These are phyloP conservation scores for Micromys minutus DNA, from an alignment of 2,113 vertebrate genomes.

Conservation along the genomic window DNA sequence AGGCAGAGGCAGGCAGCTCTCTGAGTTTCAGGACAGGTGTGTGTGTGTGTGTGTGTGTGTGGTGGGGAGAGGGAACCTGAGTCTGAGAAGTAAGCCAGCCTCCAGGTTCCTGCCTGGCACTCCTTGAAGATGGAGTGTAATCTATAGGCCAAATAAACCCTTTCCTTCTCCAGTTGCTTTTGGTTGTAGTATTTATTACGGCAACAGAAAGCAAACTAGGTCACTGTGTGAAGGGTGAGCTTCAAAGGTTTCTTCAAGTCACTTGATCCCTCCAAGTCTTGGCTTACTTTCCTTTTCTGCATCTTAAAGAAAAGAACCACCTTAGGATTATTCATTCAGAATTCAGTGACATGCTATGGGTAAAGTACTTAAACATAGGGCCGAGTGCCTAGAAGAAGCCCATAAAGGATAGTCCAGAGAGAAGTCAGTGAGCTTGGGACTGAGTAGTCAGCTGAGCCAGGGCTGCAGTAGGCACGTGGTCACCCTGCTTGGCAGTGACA, in stretches of 20 bases:
- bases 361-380: neutral
- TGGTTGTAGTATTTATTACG: neutral
- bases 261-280: neutral
- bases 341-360: neutral
- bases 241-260: neutral
- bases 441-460: no score
- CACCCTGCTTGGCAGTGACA: neutral
- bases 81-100: neutral
- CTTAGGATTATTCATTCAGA: neutral
- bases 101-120: neutral
- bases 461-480: fast-evolving
- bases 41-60: no score
- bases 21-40: neutral
- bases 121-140: neutral
- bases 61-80: neutral
- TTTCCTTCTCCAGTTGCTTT: neutral
- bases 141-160: neutral
- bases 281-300: neutral
- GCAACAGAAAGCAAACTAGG: neutral
- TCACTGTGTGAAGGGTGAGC: neutral
- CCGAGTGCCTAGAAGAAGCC: neutral
- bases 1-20: neutral
- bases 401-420: neutral
- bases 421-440: neutral
- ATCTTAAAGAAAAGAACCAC: neutral